A percentile compares a stretch with the other conserved stretches of the same genome.
These are phyloP conservation scores for Phalera bucephala DNA, from an alignment of 2,888 invertebrate species.

Conservation along the genomic window DNA sequence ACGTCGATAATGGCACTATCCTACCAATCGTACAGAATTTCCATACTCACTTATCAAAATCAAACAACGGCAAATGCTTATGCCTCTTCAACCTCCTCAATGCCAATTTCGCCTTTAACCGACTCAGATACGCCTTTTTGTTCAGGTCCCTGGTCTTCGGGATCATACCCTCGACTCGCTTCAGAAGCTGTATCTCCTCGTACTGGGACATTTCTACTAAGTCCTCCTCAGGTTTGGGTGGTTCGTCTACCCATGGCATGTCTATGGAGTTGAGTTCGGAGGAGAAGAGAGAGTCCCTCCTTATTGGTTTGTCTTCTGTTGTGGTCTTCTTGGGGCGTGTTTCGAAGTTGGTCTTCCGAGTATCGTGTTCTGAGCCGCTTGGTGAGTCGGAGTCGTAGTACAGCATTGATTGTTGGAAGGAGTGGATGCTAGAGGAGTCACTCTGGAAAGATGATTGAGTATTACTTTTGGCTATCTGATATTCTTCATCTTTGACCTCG, in stretches of 20 bases:
- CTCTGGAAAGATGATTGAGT: slow-evolving; percentile 51
- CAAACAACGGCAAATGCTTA: slow-evolving; percentile 68
- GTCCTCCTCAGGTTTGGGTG: slow-evolving; percentile 32
- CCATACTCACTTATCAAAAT: slow-evolving; percentile 66
- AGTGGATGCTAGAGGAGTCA: slow-evolving; percentile 66
- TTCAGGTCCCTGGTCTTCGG: slow-evolving; percentile 53
- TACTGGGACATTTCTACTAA: slow-evolving; percentile 64
- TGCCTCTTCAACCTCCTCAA: slow-evolving; percentile 67
- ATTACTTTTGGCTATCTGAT: too few species aligned
- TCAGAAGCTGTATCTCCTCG: slow-evolving; percentile 71
- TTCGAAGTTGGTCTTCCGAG: slow-evolving; percentile 25
- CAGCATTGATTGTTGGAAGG: slow-evolving; percentile 44
- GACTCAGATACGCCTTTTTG: slow-evolving; percentile 48
- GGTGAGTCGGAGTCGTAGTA: slow-evolving; percentile 65
- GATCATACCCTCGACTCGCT: slow-evolving; percentile 63
- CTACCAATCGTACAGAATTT: too few species aligned
- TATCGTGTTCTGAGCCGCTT: slow-evolving; percentile 47
- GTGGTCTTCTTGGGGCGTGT: slow-evolving; percentile 35
- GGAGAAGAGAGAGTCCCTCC: slow-evolving; percentile 59
- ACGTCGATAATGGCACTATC: too few species aligned
- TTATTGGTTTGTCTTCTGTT: slow-evolving; percentile 39
- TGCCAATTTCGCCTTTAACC: slow-evolving; percentile 61
- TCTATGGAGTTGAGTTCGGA: slow-evolving; percentile 53
- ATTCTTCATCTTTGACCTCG: too few species aligned
- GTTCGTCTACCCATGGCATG: slow-evolving; percentile 59